These are phyloP conservation scores for Oriolus oriolus DNA, from an alignment of 2,113 vertebrate species.

Conservation along the genomic window DNA sequence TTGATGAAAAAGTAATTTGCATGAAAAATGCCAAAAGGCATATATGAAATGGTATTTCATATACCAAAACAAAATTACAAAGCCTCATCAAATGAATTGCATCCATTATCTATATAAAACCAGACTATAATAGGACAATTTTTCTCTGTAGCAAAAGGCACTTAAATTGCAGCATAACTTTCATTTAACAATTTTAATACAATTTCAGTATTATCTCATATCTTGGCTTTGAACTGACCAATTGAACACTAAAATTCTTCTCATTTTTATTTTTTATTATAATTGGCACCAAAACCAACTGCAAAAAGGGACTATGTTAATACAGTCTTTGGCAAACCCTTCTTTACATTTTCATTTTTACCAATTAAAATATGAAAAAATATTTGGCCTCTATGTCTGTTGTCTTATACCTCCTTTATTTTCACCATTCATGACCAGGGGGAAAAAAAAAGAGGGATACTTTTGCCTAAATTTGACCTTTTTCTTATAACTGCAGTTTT, in stretches of 20 bases:
- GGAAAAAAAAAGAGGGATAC: background rate
- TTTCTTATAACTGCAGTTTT: background rate
- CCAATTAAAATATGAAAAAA: background rate
- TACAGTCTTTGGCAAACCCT: background rate
- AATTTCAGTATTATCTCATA: background rate
- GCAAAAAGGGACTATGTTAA: background rate
- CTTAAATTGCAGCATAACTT: background rate
- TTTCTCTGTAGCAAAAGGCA: background rate
- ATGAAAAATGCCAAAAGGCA: constrained; percentile 40
- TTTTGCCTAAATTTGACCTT: background rate
- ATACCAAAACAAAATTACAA: constrained; percentile 31
- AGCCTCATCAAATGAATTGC: constrained; percentile 8
- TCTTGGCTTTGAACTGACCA: background rate
- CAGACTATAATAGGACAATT: background rate
- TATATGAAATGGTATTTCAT: constrained; percentile 21
- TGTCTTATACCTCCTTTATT: background rate
- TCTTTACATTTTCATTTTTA: background rate
- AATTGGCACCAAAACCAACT: background rate
- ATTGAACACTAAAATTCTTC: background rate
- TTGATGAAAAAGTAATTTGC: constrained; percentile 42
- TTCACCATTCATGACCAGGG: background rate
- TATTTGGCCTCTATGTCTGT: background rate
- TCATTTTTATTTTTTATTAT: background rate
- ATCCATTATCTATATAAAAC: constrained; percentile 31
- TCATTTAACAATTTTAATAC: background rate